A percentile compares a stretch with the other conserved stretches of the same genome.
phyloP scores from a whole-genome alignment of 2,113 vertebrate genomes.

The Pituophis catenifer region DNA sequence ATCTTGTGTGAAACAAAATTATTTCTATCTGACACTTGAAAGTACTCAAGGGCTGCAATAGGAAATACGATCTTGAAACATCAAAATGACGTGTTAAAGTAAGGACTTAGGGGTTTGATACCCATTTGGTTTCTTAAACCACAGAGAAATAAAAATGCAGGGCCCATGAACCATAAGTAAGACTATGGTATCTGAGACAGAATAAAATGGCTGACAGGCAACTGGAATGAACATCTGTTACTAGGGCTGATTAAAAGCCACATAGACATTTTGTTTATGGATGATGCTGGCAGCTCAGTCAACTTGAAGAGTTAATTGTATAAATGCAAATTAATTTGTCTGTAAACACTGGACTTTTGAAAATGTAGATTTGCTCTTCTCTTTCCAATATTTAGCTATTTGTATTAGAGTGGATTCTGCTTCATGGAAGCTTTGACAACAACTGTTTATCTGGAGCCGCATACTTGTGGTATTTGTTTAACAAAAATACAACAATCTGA shows the following conservation, averaged over 20 bases:
- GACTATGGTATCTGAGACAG: conserved; percentile 8
- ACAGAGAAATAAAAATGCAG: conserved; percentile 23
- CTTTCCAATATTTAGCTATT: not conserved
- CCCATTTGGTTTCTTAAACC: conserved; percentile 19
- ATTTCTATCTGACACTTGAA: conserved; percentile 1
- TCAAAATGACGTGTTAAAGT: conserved; percentile 27
- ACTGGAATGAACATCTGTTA: conserved; percentile 35
- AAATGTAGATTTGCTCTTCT: conserved; percentile 17
- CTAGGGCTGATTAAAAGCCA: conserved; percentile 51
- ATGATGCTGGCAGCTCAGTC: conserved; percentile 45
- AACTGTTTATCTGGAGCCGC: conserved; percentile 24
- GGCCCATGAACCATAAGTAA: conserved; percentile 13
- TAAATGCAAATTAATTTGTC: conserved; percentile 57
- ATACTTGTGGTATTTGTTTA: conserved; percentile 30
- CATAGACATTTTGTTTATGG: conserved; percentile 47
- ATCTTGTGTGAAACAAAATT: not conserved
- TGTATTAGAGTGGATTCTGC: conserved; percentile 4
- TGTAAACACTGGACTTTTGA: conserved; percentile 43
- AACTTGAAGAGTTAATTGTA: conserved; percentile 54
- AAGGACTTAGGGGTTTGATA: conserved; percentile 16
- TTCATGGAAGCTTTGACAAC: conserved; percentile 9
- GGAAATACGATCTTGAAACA: not conserved
- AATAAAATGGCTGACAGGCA: conserved; percentile 6
- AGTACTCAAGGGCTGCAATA: conserved; percentile 3
- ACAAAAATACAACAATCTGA: conserved; percentile 3